Evolutionary conservation across 2,113 vertebrate species (phyloP).

Genomic region (Montifringilla adamsi): DNA sequence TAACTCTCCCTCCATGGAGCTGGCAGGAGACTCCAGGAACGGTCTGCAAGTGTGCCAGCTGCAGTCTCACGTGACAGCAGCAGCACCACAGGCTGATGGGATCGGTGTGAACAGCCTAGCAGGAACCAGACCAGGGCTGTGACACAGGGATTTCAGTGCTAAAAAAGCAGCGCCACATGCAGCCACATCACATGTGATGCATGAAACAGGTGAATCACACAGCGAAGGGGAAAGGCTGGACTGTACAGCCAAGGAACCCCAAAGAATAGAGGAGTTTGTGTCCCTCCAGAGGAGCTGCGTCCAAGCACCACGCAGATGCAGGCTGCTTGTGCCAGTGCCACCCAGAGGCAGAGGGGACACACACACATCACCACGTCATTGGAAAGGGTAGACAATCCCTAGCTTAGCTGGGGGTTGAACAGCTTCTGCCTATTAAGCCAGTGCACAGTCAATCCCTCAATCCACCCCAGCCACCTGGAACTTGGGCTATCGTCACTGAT

Average conservation of each 20-base stretch:
- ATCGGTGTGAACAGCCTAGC: background rate
- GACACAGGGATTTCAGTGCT: background rate
- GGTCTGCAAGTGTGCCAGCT: background rate
- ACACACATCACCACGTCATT: background rate
- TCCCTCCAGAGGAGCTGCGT: background rate
- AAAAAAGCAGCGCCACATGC: background rate
- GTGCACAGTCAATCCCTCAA: background rate
- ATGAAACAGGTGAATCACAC: background rate
- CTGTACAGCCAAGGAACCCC: background rate
- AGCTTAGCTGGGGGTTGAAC: background rate
- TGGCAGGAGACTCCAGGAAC: constrained; percentile 49
- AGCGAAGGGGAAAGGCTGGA: background rate
- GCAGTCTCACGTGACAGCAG: background rate
- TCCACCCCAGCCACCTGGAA: background rate
- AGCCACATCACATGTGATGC: rapidly evolving
- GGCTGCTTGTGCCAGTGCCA: background rate
- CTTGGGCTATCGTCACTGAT: background rate
- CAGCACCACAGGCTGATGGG: background rate
- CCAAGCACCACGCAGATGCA: background rate
- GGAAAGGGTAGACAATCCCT: background rate
- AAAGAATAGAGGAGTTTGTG: background rate
- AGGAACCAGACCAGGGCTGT: background rate
- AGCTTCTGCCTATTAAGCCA: background rate
- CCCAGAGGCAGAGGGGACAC: background rate
- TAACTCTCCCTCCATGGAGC: constrained; percentile 26